A percentile compares a stretch with the other conserved stretches of the same genome.
Evolutionary conservation across 1,140 invertebrate species (phyloP).

Genomic region (Aporrectodea caliginosa): DNA sequence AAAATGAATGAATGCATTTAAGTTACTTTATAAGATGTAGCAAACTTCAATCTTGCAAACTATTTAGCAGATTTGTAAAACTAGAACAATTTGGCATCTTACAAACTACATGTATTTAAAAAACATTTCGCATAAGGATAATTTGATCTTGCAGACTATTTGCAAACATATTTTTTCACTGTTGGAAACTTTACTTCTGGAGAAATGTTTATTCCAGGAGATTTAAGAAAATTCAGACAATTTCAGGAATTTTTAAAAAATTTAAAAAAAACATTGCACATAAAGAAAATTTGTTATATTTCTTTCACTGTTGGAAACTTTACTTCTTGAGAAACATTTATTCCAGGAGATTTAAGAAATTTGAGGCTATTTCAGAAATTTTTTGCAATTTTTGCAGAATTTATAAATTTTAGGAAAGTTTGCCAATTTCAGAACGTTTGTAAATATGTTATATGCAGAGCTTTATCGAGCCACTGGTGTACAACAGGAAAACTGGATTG

Average conservation of each 20-base stretch:
- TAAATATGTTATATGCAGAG: background rate
- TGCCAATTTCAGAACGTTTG: too few relatives aligned
- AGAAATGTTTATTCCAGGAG: background rate
- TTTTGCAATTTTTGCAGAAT: background rate
- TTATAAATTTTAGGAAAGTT: background rate
- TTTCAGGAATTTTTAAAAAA: background rate
- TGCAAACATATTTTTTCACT: background rate
- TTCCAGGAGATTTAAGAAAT: background rate
- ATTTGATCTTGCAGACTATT: too few relatives aligned
- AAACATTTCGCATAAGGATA: background rate
- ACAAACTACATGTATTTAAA: too few relatives aligned
- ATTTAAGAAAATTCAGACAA: background rate
- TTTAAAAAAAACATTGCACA: background rate
- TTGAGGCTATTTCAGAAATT: background rate
- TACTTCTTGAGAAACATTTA: background rate
- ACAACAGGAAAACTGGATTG: background rate
- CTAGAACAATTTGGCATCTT: too few relatives aligned
- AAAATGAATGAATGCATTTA: too few relatives aligned
- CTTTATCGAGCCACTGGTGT: background rate
- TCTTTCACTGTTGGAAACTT: background rate
- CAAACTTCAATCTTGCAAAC: too few relatives aligned
- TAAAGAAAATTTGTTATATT: background rate
- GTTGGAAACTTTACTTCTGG: background rate
- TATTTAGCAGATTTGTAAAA: too few relatives aligned
- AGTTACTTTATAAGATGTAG: too few relatives aligned